A percentile compares a stretch with the other conserved stretches of the same genome.
phyloP scores from a whole-genome alignment of 2,113 vertebrate genomes.

The Mustela lutreola region DNA sequence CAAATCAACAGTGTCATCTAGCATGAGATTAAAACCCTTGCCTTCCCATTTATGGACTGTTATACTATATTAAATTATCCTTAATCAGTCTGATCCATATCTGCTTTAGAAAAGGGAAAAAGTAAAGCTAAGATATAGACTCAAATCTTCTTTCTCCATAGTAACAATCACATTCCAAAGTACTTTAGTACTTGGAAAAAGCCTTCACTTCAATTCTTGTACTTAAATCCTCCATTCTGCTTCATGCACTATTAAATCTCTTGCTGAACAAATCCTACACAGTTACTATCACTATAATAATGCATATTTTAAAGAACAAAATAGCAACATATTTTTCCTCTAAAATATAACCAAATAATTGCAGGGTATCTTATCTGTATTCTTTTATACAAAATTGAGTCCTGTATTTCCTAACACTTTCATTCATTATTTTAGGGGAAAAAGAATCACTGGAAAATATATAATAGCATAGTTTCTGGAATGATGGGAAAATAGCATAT shows the following conservation, averaged over 20 bases:
- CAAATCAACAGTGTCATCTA: neutral
- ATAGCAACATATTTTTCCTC: neutral
- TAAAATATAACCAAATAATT: slow-evolving; percentile 27
- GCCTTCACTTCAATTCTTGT: slow-evolving; percentile 30
- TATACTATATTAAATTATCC: neutral
- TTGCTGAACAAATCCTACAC: neutral
- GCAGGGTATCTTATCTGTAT: neutral
- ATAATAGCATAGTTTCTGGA: neutral
- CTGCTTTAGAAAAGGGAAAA: slow-evolving; percentile 38
- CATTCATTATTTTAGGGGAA: neutral
- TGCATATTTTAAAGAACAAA: neutral
- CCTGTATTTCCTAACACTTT: neutral
- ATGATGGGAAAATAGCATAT: slow-evolving; percentile 1
- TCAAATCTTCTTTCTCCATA: slow-evolving; percentile 43
- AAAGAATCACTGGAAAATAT: neutral
- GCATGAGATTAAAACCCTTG: neutral
- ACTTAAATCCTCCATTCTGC: neutral
- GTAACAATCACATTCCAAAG: slow-evolving; percentile 17
- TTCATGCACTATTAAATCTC: slow-evolving; percentile 20
- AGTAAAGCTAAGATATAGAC: neutral
- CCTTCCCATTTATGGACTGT: neutral
- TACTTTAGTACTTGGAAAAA: slow-evolving; percentile 20
- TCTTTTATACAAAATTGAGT: neutral
- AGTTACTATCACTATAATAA: neutral
- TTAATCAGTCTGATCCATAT: slow-evolving; percentile 38